Evolutionary conservation across 1,140 invertebrate species (phyloP), one percentile per base, ranked within the genome.

Genomic region (Trinorchestia longiramus): DNA sequence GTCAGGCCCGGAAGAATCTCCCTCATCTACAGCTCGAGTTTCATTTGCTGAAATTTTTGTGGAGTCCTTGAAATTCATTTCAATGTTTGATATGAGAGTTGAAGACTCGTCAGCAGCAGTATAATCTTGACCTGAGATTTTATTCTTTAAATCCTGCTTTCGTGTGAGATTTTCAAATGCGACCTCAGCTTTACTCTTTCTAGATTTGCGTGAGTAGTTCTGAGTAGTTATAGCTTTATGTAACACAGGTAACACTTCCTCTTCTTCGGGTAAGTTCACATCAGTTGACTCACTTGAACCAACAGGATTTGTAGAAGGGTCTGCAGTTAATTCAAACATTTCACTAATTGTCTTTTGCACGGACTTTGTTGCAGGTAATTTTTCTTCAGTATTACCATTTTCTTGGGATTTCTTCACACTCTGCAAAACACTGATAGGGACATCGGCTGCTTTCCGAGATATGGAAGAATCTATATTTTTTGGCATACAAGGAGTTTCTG

Each of bases 321-420:
- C 62, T 19, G 62, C 3, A 8, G 0, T 94, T 40, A 47, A 43
- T 87, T 57, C 45, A 95, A 96, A 96, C 95, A 96, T 94, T 19
- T 96, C 96, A 94, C 87, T 96, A 3, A 96, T 96, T 95, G 95
- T 96, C 95, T 95, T 96, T 53, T 96, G 96, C 3, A 96, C 62
- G 19, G 44, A 87, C 42, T 95, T 96, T 43, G 45, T 95, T 47
- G 53, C 57, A n/a, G 87, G 42, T 8, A 53, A 19, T 40, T 42
- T 44, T 43, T 62, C 53, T n/a, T 90, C 87, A 43, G 15, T 19
- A 77, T 77, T 23, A 77, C 62, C 28, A 77, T 3, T 77, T 77
- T 77, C 62, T 36, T 77, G 62, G 28, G 1, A 1, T 36, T 77
- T 36, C 15, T 28, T 77, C 28, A 77, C 11, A 36, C 62, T 36